Base-by-base conservation (phyloP, 2,888 invertebrate genomes). In the Macaria liturata region DNA sequence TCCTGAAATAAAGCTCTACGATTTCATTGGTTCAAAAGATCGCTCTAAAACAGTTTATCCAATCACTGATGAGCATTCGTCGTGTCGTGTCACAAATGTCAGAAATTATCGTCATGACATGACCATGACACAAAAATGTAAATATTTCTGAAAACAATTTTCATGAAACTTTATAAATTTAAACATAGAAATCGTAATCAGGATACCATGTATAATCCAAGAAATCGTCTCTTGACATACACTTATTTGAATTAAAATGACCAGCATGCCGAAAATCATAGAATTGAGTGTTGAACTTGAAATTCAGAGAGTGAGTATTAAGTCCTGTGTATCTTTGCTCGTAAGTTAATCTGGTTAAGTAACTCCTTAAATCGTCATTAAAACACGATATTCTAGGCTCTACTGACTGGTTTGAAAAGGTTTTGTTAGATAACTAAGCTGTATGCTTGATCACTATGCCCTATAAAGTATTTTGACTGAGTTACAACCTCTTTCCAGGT, bases 241-340 rank as follows among this genome's bases (percentile, higher is more conserved):
- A 50, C 39, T 46, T 46, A 46, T 43, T 50, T 57, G 42, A 40
- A 9, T 32, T 55, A 51, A 59, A 48, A 37, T 20, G 58, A 73
- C 59, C 70, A 83, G 66, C 58, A 91, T 91, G 91, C 91, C 91
- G 62, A 94, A 94, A 87, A 88, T 89, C 60, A 93, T 94, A 66
- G 91, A 93, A 74, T 83, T 94, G 59, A 92, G 92, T 70, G 90
- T 94, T 56, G 93, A 94, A 86, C 78, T 94, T 55, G 88, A 92
- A 68, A 73, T 94, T 43, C 93, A 94, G 76, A 93, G 85, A 71
- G 93, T 94, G 80, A 80, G 83, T 80, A 34, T 42, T 8, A 2
- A 1, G 5, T 42, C 8, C n/a, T 8, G 34, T 37, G 1, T 37
- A 37, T 37, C 7, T 20, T 20, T 20, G 20, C 20, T 20, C 20